A percentile compares a stretch with the other conserved stretches of the same genome.
Evolutionary conservation across 2,113 vertebrate species (phyloP).

Genomic region (Numida meleagris): DNA sequence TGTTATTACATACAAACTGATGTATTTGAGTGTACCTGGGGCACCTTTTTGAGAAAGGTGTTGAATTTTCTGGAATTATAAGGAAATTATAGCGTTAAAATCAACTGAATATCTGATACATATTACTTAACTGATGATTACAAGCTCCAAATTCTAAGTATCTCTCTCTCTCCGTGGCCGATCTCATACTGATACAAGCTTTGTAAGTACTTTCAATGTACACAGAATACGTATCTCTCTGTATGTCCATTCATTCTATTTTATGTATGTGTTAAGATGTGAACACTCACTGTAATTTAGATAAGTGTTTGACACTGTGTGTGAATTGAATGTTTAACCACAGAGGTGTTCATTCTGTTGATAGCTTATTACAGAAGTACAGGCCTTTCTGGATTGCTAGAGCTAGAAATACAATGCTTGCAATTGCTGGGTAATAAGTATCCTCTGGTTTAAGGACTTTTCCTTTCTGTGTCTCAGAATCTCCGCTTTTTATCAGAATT

Average conservation of each 20-base stretch:
- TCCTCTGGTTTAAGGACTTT: background rate
- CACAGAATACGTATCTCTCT: accelerated
- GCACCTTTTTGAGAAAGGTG: background rate
- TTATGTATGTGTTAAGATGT: accelerated
- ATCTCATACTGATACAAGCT: accelerated
- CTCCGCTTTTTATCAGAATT: background rate
- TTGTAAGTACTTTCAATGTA: accelerated
- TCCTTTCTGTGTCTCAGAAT: background rate
- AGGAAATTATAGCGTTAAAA: background rate
- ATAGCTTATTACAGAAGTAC: accelerated
- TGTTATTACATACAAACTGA: background rate
- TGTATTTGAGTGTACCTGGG: background rate
- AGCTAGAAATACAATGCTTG: background rate
- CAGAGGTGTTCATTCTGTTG: background rate
- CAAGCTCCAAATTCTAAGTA: background rate
- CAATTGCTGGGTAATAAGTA: background rate
- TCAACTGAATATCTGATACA: background rate
- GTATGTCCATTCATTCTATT: background rate
- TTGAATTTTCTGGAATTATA: slow-evolving; percentile 1
- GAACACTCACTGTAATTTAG: background rate
- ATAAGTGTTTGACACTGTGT: background rate
- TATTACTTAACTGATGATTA: background rate
- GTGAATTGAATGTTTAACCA: background rate
- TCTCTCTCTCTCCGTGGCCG: background rate
- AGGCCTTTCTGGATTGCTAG: background rate